Evolutionary conservation across 1,140 invertebrate genomes (phyloP).

Genomic region (Conus ventricosus): DNA sequence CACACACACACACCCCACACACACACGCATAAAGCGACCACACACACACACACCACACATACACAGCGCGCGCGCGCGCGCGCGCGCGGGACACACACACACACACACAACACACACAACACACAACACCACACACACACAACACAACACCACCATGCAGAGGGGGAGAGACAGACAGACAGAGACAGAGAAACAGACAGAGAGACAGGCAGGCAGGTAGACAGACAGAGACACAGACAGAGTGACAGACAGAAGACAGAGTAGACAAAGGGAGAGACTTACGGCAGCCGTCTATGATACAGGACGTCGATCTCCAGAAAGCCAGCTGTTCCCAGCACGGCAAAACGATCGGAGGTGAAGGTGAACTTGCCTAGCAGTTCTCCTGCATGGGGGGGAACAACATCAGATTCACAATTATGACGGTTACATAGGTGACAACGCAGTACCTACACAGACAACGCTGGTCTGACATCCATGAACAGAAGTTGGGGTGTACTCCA

Average conservation of each 20-base stretch:
- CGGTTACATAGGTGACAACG: too few species aligned
- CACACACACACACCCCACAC: not conserved
- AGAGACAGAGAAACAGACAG: too few species aligned
- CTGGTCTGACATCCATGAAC: too few species aligned
- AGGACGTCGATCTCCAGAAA: constrained; percentile 65
- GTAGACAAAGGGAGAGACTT: constrained; percentile 42
- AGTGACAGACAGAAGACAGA: constrained; percentile 9
- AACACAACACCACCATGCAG: not conserved
- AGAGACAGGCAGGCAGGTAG: not conserved
- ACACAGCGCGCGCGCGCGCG: not conserved
- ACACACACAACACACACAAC: not conserved
- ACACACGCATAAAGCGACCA: not conserved
- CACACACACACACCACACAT: not conserved
- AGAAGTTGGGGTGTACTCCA: too few species aligned
- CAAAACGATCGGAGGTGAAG: constrained; percentile 67
- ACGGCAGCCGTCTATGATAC: constrained; percentile 66
- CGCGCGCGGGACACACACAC: not conserved
- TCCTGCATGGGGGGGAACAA: constrained; percentile 38
- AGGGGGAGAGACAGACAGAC: too few species aligned
- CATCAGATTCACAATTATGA: not conserved
- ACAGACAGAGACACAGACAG: constrained; percentile 7
- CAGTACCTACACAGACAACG: too few species aligned
- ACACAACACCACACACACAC: not conserved
- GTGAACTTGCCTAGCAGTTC: constrained; percentile 69
- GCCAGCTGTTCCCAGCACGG: constrained; percentile 68